Conservation (phyloP, 2,888 invertebrate genomes). For the Temnothorax rugatulus region DNA sequence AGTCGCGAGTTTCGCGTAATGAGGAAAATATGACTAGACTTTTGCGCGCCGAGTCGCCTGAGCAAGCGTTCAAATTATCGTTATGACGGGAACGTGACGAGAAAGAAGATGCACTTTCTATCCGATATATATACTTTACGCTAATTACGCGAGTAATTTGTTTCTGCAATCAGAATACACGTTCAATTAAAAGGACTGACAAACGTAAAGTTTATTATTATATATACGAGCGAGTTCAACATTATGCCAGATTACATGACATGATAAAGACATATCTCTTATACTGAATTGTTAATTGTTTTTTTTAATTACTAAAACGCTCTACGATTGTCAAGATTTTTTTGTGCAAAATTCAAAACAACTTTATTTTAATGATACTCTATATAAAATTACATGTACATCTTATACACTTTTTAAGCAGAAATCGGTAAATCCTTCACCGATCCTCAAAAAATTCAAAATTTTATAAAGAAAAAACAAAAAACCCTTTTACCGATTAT, state of each 20-base stretch:
- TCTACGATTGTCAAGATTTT: background rate
- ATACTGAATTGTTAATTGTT: background rate
- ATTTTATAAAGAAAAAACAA: too few species aligned
- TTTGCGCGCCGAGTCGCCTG: constrained; percentile 10
- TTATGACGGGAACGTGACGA: constrained; percentile 40
- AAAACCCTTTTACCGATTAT: too few species aligned
- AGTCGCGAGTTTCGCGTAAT: constrained; percentile 32
- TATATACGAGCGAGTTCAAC: background rate
- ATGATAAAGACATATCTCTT: background rate
- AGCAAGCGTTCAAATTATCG: constrained; percentile 52
- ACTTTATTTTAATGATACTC: too few species aligned
- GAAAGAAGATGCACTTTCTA: constrained; percentile 42
- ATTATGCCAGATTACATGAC: background rate
- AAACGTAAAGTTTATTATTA: constrained; percentile 15
- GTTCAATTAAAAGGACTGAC: background rate
- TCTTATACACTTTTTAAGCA: too few species aligned
- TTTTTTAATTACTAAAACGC: background rate
- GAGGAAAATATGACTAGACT: constrained; percentile 42
- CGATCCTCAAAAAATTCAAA: too few species aligned
- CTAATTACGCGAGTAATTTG: constrained; percentile 22
- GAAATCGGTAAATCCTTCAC: too few species aligned
- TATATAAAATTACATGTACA: too few species aligned
- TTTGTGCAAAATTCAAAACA: too few species aligned
- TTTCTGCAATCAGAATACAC: background rate
- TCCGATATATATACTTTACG: constrained; percentile 15